phyloP scores from a whole-genome alignment of 2,113 vertebrate genomes.

The Tragulus kanchil region DNA sequence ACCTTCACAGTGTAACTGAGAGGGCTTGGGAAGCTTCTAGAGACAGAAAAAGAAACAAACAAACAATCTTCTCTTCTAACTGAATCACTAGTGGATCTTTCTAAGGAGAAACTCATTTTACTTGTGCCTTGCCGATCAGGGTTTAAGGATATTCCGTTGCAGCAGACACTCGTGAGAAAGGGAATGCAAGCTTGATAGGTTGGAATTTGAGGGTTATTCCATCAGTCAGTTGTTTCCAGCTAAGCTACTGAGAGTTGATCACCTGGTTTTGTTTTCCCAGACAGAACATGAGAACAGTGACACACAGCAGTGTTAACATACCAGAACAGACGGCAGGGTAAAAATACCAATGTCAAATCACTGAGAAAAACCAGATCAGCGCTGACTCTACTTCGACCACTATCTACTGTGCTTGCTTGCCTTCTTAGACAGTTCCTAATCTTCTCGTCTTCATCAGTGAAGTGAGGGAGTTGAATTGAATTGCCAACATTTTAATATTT shows the following conservation, averaged over 20 bases:
- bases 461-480: neutral
- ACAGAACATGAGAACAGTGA: neutral
- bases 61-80: neutral
- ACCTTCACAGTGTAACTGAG: neutral
- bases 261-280: neutral
- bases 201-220: neutral
- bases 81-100: neutral
- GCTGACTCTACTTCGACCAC: neutral
- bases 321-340: neutral
- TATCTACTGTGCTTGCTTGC: neutral
- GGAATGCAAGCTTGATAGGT: neutral
- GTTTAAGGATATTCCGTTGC: neutral
- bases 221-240: neutral
- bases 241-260: neutral
- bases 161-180: neutral
- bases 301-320: neutral
- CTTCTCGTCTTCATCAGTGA: neutral
- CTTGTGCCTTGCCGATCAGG: too few relatives aligned
- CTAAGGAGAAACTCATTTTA: neutral
- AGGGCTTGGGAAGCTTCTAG: neutral
- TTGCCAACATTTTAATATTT: constrained; percentile 43
- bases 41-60: neutral
- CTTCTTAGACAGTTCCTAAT: neutral
- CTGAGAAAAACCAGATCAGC: neutral
- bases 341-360: constrained; percentile 6